phyloP scores from a whole-genome alignment of 2,888 invertebrate species.

The Mycalesis mineus region DNA sequence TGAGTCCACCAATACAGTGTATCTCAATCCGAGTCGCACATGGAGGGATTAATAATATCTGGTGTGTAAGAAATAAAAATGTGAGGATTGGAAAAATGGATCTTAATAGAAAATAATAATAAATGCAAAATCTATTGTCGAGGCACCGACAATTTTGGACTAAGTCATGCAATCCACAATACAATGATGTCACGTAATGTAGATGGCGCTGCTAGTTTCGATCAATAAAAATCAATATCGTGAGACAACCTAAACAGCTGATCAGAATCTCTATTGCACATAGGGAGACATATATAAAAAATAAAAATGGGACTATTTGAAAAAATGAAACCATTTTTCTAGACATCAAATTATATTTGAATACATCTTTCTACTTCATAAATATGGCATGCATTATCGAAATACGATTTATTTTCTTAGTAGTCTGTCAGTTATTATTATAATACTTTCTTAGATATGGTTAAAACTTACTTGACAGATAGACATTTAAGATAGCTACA shows the following conservation, averaged over 20 bases:
- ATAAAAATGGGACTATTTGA: background rate
- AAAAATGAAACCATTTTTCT: slow-evolving; percentile 1
- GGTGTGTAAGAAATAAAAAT: background rate
- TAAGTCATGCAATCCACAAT: too few species aligned
- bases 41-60: background rate
- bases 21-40: background rate
- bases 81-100: background rate
- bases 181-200: too few species aligned
- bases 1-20: background rate
- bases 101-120: background rate
- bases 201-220: background rate
- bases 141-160: too few species aligned
- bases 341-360: background rate
- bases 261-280: background rate
- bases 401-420: background rate
- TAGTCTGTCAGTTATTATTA: background rate
- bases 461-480: background rate
- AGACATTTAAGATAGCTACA: background rate
- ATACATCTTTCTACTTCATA: background rate
- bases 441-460: background rate
- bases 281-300: background rate
- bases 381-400: background rate
- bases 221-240: slow-evolving; percentile 1
- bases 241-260: background rate
- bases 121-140: too few species aligned